Percentiles rank a stretch among this genome's conserved stretches.
Evolutionary conservation across 2,888 invertebrate species (phyloP).

Genomic region (Hirtodrosophila confusa): DNA sequence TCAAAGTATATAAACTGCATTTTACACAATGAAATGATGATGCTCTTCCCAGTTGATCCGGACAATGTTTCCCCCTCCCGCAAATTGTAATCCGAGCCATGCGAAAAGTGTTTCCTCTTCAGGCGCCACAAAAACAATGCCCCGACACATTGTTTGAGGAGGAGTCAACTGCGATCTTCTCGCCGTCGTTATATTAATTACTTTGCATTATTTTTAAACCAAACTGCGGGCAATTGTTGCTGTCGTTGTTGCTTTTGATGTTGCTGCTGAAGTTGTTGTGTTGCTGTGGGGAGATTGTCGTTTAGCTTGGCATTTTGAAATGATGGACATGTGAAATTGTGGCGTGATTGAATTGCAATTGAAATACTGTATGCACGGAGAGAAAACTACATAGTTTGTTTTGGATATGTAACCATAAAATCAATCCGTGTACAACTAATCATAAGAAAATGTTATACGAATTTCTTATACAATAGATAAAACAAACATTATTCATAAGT

Average conservation of each 20-base stretch:
- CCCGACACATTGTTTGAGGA: neutral
- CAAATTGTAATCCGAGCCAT: slow-evolving; percentile 49
- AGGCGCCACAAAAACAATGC: slow-evolving; percentile 48
- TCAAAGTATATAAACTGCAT: slow-evolving; percentile 29
- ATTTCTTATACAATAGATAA: too few relatives aligned
- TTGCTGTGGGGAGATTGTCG: slow-evolving; percentile 32
- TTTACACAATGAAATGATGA: slow-evolving; percentile 20
- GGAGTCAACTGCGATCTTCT: slow-evolving; percentile 19
- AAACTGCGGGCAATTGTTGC: slow-evolving; percentile 58
- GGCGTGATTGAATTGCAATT: slow-evolving; percentile 51
- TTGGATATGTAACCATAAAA: too few relatives aligned
- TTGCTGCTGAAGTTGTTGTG: slow-evolving; percentile 20
- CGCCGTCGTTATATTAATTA: slow-evolving; percentile 69
- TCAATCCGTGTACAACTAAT: too few relatives aligned
- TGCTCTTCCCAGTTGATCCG: slow-evolving; percentile 12
- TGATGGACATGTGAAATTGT: slow-evolving; percentile 51
- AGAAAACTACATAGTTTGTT: too few relatives aligned
- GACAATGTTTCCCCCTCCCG: slow-evolving; percentile 37
- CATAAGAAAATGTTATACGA: too few relatives aligned
- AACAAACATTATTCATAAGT: too few relatives aligned
- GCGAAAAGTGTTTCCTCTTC: slow-evolving; percentile 47
- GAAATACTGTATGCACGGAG: slow-evolving; percentile 1
- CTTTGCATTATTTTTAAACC: slow-evolving; percentile 77
- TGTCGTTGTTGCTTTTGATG: slow-evolving; percentile 4
- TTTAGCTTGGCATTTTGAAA: slow-evolving; percentile 45